Base-by-base conservation (phyloP, 2,888 invertebrate species). In the Mystacides longicornis region DNA sequence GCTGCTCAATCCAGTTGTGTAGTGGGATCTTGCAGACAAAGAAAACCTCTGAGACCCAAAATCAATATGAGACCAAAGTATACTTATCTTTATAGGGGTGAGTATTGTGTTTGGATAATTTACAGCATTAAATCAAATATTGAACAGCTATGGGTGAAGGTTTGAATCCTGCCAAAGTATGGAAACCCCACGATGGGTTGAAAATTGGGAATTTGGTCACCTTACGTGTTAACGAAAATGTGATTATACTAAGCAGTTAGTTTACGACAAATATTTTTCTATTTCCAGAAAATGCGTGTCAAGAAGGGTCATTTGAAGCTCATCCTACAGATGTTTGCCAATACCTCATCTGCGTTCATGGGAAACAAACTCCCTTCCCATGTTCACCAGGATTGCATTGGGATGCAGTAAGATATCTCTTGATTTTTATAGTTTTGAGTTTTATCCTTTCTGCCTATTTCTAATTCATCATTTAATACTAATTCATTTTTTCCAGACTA, bases 321-420 rank as follows among this genome's bases (percentile, higher is more conserved):
- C 75, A 83, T 62, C 83, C 85, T 0, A 79, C 79, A 0, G 85
- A 90, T 64, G 92, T 92, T 65, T 75, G 76, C 1, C 81, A 84
- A 52, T 92, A 89, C 66, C 75, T 84, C 58, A 83, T 86, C 60
- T 93, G 93, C 64, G 72, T 89, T 18, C 90, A 89, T 81, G 89
- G 89, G 27, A 83, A 85, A 64, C 84, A 82, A 56, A 82, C 88
- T 67, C 78, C 81, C 18, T 85, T 83, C 63, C 72, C 81, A 14
- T 93, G 92, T 68, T 80, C 82, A 42, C 77, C 81, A 7, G 87
- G 87, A 14, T 71, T 89, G 27, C 84, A 88, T 63, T 89, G 87
- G 82, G 88, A 86, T 67, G 77, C 79, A 66, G 84, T 84, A 72
- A 71, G 67, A 16, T 43, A 27, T 27, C 11, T 5, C 27, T 27